A percentile compares a stretch with the other conserved stretches of the same genome.
Evolutionary conservation across 2,113 vertebrate species (phyloP).

Genomic region (Seriola quinqueradiata): DNA sequence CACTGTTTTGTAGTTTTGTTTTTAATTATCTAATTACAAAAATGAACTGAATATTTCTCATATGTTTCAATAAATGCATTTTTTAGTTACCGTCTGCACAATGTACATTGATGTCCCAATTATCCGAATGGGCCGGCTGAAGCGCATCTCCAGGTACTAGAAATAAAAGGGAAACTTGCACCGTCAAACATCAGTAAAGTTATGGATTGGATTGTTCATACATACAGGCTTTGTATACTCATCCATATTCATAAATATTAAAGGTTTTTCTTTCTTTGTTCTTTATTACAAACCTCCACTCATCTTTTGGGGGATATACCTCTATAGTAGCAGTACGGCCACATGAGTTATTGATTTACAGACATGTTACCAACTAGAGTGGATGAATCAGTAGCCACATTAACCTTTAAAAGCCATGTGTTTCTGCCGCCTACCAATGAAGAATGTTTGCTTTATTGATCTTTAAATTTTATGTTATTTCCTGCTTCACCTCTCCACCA

Average conservation of each 20-base stretch:
- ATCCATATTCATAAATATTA: neutral
- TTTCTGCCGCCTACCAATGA: neutral
- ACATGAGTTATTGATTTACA: neutral
- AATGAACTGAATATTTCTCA: neutral
- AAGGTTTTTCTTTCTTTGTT: neutral
- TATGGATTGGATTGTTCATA: neutral
- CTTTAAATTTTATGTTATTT: neutral
- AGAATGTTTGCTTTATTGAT: constrained; percentile 7
- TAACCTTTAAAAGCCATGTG: neutral
- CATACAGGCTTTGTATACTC: neutral
- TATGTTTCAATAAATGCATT: neutral
- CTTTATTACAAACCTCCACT: no score
- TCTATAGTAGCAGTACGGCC: neutral
- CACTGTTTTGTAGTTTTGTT: neutral
- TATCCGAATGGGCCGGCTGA: constrained; percentile 77
- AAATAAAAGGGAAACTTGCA: constrained; percentile 45
- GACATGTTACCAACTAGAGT: neutral
- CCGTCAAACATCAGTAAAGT: neutral
- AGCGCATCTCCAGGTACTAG: constrained; percentile 86
- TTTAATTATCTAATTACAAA: constrained; percentile 8
- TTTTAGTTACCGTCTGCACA: constrained; percentile 81
- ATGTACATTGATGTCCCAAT: constrained; percentile 87
- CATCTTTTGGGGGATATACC: neutral
- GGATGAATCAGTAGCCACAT: constrained; percentile 20
- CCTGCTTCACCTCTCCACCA: neutral